Base-by-base conservation (phyloP, 2,797 vertebrate genomes). In the Psittacula derbiana region DNA sequence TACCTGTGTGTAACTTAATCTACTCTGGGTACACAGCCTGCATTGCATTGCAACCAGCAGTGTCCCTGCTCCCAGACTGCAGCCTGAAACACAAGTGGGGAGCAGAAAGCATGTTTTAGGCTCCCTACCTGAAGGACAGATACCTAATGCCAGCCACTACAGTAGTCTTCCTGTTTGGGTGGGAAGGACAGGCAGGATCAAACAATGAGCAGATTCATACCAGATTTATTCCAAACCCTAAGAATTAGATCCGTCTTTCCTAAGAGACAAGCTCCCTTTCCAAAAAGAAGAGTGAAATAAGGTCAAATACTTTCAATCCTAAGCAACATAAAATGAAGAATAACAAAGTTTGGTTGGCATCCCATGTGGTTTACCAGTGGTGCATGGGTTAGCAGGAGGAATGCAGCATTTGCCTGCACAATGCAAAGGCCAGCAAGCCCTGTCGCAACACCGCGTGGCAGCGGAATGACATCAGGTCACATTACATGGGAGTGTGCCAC, bases 221-320 rank as follows among this genome's bases (percentile, higher is more conserved):
- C 76, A 41, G 55, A 61, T 82, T 95, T 61, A 79, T 80, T 69
- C 85, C 49, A 60, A 95, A 92, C 64, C 72, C 80, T 49, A 84
- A 75, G 55, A 92, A 76, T 80, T 67, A 92, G 80, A 72, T 82
- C 66, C 25, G 16, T 36, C 72, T 25, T 70, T 73, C 66, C 27
- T 10, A 43, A 93, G 94, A 86, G 90, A 96, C 80, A 96, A 93
- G 67, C 31, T 76, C 28, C 49, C 67, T 58, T 88, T 93, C 84
- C 62, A 92, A 91, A 85, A 57, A 52, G 10, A 67, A 76, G 57
- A 92, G 92, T 78, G 36, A 88, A 36, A 82, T 90, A 82, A 95
- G 86, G 93, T 92, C 94, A 96, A 95, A 73, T 87, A 69, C 52
- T 88, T 94, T 60, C 73, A 94, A 88, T 65, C 67, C 40, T 23